phyloP scores from a whole-genome alignment of 2,888 invertebrate species.

The Priocnemis perturbator region DNA sequence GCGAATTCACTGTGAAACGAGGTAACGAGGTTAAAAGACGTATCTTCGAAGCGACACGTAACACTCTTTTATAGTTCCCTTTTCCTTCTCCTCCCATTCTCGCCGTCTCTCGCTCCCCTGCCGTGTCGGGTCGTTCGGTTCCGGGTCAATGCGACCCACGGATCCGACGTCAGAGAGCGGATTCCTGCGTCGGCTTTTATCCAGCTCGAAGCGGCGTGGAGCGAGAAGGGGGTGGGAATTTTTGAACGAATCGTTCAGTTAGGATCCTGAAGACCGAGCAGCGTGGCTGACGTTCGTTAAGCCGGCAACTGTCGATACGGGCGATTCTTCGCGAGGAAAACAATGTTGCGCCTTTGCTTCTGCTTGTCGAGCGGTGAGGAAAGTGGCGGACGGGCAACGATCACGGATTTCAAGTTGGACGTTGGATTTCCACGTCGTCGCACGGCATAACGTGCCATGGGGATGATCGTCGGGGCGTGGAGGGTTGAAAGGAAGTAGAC shows the following conservation, averaged over 20 bases:
- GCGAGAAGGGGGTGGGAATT: constrained; percentile 26
- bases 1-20: too few species aligned
- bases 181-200: constrained; percentile 56
- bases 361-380: too few species aligned
- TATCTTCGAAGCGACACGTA: too few species aligned
- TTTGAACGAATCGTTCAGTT: constrained; percentile 51
- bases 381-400: too few species aligned
- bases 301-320: constrained; percentile 14
- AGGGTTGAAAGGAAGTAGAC: too few species aligned
- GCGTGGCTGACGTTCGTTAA: constrained; percentile 53
- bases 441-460: too few species aligned
- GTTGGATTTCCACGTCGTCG: too few species aligned
- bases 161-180: constrained; percentile 44
- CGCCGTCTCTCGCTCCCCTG: constrained; percentile 36
- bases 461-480: too few species aligned
- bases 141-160: constrained; percentile 57
- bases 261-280: constrained; percentile 42
- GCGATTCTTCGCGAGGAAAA: too few species aligned
- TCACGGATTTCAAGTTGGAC: too few species aligned
- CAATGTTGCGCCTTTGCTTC: too few species aligned
- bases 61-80: constrained; percentile 18
- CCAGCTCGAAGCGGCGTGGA: constrained; percentile 49
- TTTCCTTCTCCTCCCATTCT: constrained; percentile 5
- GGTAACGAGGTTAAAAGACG: too few species aligned
- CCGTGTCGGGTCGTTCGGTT: constrained; percentile 47